phyloP scores from a whole-genome alignment of 2,888 invertebrate genomes.

The Sylvicola fuscatus region DNA sequence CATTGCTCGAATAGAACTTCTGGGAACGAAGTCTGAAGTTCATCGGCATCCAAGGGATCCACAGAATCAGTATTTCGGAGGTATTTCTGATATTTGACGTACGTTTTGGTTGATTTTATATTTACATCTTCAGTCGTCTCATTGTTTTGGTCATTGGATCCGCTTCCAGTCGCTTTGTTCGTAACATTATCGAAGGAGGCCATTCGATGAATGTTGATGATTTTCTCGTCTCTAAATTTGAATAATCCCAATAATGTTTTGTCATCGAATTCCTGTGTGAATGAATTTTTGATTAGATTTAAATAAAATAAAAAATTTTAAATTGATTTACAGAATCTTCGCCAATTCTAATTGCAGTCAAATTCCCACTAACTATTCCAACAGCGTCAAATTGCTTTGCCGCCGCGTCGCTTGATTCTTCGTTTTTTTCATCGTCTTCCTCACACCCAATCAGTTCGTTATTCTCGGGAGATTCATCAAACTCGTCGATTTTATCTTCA shows the following conservation, averaged over 20 bases:
- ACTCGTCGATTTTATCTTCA: no score
- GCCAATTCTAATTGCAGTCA: conserved; percentile 20
- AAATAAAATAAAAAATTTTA: not conserved
- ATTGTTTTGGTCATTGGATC: not conserved
- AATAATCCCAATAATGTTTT: conserved; percentile 19
- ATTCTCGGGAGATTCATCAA: no score
- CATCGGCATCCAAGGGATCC: conserved; percentile 6
- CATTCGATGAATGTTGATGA: conserved; percentile 21
- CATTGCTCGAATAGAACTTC: conserved; percentile 25
- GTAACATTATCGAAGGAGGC: no score
- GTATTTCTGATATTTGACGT: not conserved
- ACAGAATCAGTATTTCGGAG: not conserved
- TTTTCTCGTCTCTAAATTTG: conserved; percentile 21
- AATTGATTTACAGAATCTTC: conserved; percentile 17
- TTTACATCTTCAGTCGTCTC: not conserved
- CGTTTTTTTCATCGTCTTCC: not conserved
- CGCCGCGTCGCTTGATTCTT: conserved; percentile 7
- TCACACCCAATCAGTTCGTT: not conserved
- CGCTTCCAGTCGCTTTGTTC: not conserved
- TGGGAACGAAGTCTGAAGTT: conserved; percentile 22
- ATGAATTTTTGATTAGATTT: not conserved
- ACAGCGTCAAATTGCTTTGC: conserved; percentile 18
- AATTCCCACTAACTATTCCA: conserved; percentile 23
- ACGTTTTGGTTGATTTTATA: conserved; percentile 1
- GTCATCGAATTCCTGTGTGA: conserved; percentile 17